These are phyloP conservation scores for Epinephelus coioides DNA, from an alignment of 2,797 vertebrate genomes.

Conservation along the genomic window DNA sequence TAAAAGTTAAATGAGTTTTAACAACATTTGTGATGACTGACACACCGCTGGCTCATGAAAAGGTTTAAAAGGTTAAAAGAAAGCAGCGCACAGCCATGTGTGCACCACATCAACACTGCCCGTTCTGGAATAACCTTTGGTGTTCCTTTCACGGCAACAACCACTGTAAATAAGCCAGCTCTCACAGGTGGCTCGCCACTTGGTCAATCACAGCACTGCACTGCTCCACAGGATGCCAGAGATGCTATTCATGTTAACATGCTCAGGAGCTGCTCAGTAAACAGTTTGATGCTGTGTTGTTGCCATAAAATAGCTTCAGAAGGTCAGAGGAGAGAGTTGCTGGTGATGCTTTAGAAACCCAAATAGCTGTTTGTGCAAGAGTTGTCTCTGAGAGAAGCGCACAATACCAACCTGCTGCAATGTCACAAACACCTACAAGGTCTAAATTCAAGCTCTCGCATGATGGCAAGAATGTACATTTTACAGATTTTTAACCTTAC, in stretches of 20 bases:
- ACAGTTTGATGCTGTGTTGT: slow-evolving; percentile 6
- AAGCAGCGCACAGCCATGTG: neutral
- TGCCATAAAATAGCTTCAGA: slow-evolving; percentile 10
- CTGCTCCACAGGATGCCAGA: neutral
- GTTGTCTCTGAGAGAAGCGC: neutral
- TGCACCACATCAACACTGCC: neutral
- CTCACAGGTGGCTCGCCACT: neutral
- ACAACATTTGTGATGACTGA: neutral
- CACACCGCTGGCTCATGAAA: neutral
- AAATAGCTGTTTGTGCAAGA: neutral
- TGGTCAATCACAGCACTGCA: neutral
- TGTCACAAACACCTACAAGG: neutral
- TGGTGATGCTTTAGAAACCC: slow-evolving; percentile 18
- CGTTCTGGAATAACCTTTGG: neutral
- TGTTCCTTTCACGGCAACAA: neutral
- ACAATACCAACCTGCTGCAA: neutral
- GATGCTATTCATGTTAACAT: slow-evolving; percentile 8
- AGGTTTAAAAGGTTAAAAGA: slow-evolving; percentile 9
- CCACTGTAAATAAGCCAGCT: neutral
- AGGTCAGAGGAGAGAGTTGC: slow-evolving; percentile 17
- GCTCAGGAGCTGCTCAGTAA: slow-evolving; percentile 1
- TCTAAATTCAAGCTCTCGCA: neutral
- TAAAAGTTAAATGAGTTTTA: neutral
- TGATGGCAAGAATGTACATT: slow-evolving; percentile 5
- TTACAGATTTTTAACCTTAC: neutral